Evolutionary conservation across 2,113 vertebrate species (phyloP).

Genomic region (Sinocyclocheilus anophthalmus): DNA sequence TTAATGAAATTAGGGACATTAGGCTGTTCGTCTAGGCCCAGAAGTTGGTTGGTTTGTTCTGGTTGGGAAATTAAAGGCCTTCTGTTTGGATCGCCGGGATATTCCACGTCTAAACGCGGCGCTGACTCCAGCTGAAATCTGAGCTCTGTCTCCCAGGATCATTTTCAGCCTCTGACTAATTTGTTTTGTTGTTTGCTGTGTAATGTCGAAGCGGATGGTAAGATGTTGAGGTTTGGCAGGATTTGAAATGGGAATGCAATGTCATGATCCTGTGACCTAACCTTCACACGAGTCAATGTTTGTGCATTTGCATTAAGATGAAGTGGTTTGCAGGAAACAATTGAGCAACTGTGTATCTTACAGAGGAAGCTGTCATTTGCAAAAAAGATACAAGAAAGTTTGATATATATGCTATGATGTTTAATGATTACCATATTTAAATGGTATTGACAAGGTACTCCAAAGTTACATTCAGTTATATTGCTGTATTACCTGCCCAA

Average conservation of each 20-base stretch:
- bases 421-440: not conserved
- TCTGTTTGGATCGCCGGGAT: not conserved
- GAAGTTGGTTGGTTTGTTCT: not conserved
- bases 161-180: conserved; percentile 26
- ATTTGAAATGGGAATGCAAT: not conserved
- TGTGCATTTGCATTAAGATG: not conserved
- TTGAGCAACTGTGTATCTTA: not conserved
- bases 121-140: conserved; percentile 31
- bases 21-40: not conserved
- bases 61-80: not conserved
- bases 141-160: conserved; percentile 25
- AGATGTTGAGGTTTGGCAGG: not conserved
- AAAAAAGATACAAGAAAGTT: not conserved
- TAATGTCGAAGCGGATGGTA: not conserved
- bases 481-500: no score
- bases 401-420: not conserved
- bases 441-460: no score
- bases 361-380: not conserved
- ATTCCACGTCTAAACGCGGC: not conserved
- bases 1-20: not conserved
- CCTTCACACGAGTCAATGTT: not conserved
- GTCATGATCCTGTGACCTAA: not conserved
- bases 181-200: conserved; percentile 11
- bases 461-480: no score
- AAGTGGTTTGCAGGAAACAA: not conserved